Evolutionary conservation across 2,888 invertebrate genomes (phyloP).

Genomic region (Drosophila tanythrix): DNA sequence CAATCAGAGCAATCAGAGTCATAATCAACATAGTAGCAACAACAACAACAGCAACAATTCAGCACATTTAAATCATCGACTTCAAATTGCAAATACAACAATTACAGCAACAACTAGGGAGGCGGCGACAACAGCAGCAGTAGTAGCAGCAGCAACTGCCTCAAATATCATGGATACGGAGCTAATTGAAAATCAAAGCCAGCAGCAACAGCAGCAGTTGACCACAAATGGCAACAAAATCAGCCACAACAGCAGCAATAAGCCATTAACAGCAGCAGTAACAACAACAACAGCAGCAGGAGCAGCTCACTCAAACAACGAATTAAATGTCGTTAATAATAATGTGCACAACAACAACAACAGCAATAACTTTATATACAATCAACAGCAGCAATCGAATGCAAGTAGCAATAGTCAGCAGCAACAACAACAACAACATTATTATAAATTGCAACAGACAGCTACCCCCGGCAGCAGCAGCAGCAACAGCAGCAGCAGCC

Average conservation of each 20-base stretch:
- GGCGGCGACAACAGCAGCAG: constrained; percentile 42
- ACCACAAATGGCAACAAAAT: constrained; percentile 74
- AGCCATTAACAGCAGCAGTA: constrained; percentile 68
- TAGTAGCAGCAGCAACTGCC: constrained; percentile 30
- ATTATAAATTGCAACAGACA: constrained; percentile 75
- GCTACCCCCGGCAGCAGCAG: constrained; percentile 32
- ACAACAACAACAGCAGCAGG: constrained; percentile 49
- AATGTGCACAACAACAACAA: constrained; percentile 58
- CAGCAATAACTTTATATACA: constrained; percentile 79
- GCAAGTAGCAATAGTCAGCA: constrained; percentile 49
- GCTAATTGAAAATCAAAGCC: constrained; percentile 81
- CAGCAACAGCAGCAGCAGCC: constrained; percentile 56
- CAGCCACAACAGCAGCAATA: constrained; percentile 71
- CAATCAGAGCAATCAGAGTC: constrained; percentile 65
- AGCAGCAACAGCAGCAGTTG: constrained; percentile 54
- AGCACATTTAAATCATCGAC: constrained; percentile 77
- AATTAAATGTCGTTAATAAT: constrained; percentile 81
- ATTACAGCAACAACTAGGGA: constrained; percentile 82
- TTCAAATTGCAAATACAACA: constrained; percentile 83
- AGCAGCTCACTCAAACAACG: constrained; percentile 68
- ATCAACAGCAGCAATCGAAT: constrained; percentile 68
- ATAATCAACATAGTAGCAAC: constrained; percentile 60
- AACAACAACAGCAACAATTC: constrained; percentile 65
- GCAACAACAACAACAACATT: constrained; percentile 53
- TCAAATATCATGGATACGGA: constrained; percentile 73